Evolutionary conservation across 2,888 invertebrate species (phyloP), one percentile per base, ranked within the genome.

Genomic region (Thereva unica): DNA sequence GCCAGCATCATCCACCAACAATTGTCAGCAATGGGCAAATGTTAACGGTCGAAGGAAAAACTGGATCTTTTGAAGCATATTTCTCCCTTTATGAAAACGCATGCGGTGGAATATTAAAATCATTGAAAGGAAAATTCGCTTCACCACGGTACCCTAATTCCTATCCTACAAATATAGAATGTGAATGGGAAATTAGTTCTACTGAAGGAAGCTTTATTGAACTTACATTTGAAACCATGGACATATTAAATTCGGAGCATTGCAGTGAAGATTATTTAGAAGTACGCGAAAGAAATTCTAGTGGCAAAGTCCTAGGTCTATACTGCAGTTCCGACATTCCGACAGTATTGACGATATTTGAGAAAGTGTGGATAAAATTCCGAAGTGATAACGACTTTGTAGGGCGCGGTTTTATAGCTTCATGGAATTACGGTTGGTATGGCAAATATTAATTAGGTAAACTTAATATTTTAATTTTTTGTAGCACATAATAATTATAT

Each of bases 231-330:
- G 82, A 85, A 70, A 78, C 81, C 12, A 87, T 97, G 73, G 85
- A 89, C 71, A 77, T 97, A 68, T 85, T 87, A 67, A 77, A 81
- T 9, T 90, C 90, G 9, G 87, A 88, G 3, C 83, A 86, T 72
- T 97, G 97, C 76, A 89, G 90, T 74, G 84, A 85, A 52, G 96
- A 96, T 79, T 96, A 91, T 77, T 79, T 97, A 34, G 95, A 95
- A 84, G 83, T 97, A 63, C 87, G 94, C 44, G 87, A 89, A 82
- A 77, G 81, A 4, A 80, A 84, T 72, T 83, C 84, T 0, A 79
- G 79, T 7, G 94, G 94, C 5, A 81, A 81, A 35, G 72, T 95
- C 5, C 71, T 93, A 9, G 88, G 88, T 1, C 82, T 88, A 9
- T 94, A 85, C 77, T 97, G 97, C 78, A 90, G 91, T 8, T 82